Percentiles rank a stretch among this genome's conserved stretches.
These are phyloP conservation scores for Hypocryptadius cinnamomeus DNA, from an alignment of 2,113 vertebrate species.

Conservation along the genomic window DNA sequence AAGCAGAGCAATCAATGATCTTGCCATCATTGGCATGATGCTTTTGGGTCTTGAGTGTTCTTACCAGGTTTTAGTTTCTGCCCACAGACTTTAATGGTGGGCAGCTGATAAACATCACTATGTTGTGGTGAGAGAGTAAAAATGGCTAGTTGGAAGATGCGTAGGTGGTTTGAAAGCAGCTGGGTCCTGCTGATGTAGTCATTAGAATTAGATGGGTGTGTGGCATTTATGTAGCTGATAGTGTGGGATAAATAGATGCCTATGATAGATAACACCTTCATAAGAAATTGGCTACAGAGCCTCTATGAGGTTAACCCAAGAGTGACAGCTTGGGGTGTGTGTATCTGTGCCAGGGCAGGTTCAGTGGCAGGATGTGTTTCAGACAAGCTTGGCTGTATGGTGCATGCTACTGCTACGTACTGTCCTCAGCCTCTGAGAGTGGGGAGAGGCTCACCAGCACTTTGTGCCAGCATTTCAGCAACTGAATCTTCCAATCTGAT, in stretches of 20 bases:
- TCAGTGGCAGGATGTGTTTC: not conserved
- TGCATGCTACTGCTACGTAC: not conserved
- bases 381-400: accelerated
- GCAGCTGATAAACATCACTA: not conserved
- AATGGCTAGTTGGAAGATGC: not conserved
- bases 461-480: not conserved
- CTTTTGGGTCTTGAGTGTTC: not conserved
- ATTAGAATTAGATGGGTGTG: not conserved
- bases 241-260: not conserved
- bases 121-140: not conserved
- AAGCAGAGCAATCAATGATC: not conserved
- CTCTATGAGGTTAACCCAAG: not conserved
- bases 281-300: not conserved
- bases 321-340: not conserved
- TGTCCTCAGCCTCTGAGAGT: not conserved
- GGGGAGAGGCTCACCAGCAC: not conserved
- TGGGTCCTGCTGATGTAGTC: not conserved
- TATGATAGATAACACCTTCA: not conserved
- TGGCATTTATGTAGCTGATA: not conserved
- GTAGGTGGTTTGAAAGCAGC: not conserved
- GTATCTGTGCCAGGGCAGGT: not conserved
- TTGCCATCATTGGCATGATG: not conserved
- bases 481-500: not conserved
- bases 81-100: not conserved
- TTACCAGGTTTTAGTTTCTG: not conserved